These are phyloP conservation scores for Dicaeum eximium DNA, from an alignment of 2,113 vertebrate species.

Conservation along the genomic window DNA sequence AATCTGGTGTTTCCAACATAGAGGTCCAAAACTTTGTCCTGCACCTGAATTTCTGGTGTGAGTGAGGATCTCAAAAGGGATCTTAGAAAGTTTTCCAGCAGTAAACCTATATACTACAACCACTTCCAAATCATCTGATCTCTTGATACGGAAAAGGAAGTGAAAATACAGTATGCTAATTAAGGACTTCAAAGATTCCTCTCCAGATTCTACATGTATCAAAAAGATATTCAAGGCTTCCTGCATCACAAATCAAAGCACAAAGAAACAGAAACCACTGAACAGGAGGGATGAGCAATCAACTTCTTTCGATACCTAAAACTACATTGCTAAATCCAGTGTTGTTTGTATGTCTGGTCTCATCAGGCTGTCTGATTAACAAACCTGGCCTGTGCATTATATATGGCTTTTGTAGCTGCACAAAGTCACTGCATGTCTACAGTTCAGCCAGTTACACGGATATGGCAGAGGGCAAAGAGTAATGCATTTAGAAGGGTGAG, in stretches of 20 bases:
- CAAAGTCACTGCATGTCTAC: not conserved
- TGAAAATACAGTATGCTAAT: not conserved
- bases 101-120: rapidly evolving
- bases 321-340: not conserved
- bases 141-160: not conserved
- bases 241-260: rapidly evolving
- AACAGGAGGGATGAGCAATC: not conserved
- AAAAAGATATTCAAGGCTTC: not conserved
- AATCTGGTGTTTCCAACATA: not conserved
- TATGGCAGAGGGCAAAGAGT: not conserved
- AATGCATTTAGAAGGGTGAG: not conserved
- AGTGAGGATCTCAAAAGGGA: not conserved
- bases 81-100: not conserved
- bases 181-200: not conserved
- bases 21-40: not conserved
- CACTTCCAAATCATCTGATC: not conserved
- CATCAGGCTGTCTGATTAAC: not conserved
- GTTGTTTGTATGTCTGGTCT: not conserved
- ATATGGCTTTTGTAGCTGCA: not conserved
- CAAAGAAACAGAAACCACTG: not conserved
- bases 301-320: not conserved
- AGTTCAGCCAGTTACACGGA: not conserved
- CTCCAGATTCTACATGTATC: rapidly evolving
- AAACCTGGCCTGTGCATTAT: not conserved
- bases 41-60: not conserved